Base-by-base conservation (phyloP, 1,140 invertebrate genomes). In the Dendrolimus kikuchii region DNA sequence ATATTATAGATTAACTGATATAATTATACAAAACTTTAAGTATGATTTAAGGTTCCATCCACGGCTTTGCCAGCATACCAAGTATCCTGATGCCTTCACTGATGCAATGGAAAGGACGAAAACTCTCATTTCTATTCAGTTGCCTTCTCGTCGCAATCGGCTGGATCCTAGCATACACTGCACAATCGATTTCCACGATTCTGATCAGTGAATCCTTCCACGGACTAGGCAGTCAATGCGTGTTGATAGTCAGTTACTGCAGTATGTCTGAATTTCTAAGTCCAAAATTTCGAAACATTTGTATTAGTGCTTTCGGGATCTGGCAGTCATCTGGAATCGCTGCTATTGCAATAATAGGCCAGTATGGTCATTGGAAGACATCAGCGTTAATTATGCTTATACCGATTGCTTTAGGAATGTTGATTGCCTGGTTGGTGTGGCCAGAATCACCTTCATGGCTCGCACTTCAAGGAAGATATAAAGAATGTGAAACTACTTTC, bases 361-460 rank as follows among this genome's bases (percentile, higher is more conserved):
- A 40, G 48, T 59, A 51, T 46, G n/a, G 47, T 5, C 52, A 59
- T 46, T 59, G 57, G 57, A 59, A 55, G 43, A 59, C 52, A 4
- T n/a, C 48, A 9, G 42, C 48, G 8, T 47, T 54, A 7, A 48
- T 55, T 7, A 54, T 59, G 52, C 8, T 48, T 9, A 23, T 5
- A 2, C 53, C 53, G 3, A 49, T 51, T 3, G 5, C 48, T 8
- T 2, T 59, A 47, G 52, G 52, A 5, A 6, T 54, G 4, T 7
- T 42, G 6, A 23, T 51, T 4, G 45, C 41, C 5, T 51, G 38
- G 43, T 23, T 23, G 23, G 4, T 37, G 3, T 59, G 52, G 52
- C 57, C 57, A 10, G 52, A 59, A 41, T 54, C 57, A 1, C 57
- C 57, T 6, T 51, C 40, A 0, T 59, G 57, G 57, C 41, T 59